Percentiles rank a stretch among this genome's conserved stretches.
Evolutionary conservation across 2,797 vertebrate genomes (phyloP).

Genomic region (Chelon auratus): DNA sequence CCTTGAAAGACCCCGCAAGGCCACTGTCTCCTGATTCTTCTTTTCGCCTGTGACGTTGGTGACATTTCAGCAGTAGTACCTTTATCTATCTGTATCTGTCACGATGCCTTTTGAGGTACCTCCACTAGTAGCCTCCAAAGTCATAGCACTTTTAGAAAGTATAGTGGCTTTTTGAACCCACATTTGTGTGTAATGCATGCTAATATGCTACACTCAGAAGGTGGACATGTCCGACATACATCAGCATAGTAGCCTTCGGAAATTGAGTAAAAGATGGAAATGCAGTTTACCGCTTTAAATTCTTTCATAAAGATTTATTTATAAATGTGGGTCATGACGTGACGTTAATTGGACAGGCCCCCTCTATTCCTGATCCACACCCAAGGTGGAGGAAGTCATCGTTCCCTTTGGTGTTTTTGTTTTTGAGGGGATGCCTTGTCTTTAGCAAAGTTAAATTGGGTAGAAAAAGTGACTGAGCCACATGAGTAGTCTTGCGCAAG

Average conservation of each 20-base stretch:
- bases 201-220: background rate
- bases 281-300: background rate
- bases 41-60: conserved; percentile 4
- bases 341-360: conserved; percentile 46
- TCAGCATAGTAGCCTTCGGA: background rate
- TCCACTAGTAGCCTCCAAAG: background rate
- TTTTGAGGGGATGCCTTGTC: conserved; percentile 47
- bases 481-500: conserved; percentile 51
- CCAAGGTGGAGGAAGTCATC: conserved; percentile 54
- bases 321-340: conserved; percentile 2
- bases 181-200: background rate
- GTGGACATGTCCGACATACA: background rate
- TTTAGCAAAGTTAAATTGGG: conserved; percentile 55
- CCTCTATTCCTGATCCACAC: conserved; percentile 31
- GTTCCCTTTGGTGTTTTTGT: conserved; percentile 30
- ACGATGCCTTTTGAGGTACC: background rate
- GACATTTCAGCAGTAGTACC: background rate
- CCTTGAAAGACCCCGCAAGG: conserved; percentile 36
- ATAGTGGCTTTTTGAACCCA: background rate
- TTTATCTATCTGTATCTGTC: background rate
- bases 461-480: conserved; percentile 48
- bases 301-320: background rate
- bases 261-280: conserved; percentile 7
- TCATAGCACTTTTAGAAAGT: background rate
- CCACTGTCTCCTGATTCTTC: conserved; percentile 7